Conservation (phyloP, 2,797 vertebrate genomes). For the Sebastes kiyomatsui region DNA sequence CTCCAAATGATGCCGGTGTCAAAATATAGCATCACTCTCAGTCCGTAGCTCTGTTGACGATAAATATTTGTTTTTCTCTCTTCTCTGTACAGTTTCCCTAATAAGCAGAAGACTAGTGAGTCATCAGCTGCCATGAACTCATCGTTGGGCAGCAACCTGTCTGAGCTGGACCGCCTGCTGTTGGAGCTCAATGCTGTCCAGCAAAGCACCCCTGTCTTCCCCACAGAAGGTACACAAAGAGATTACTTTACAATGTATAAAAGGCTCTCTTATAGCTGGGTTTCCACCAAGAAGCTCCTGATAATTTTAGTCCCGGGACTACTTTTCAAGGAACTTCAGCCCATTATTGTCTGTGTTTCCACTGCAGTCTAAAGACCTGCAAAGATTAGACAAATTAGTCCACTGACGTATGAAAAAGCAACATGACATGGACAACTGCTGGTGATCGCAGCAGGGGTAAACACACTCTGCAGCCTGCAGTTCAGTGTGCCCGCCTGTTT, state of each 20-base stretch:
- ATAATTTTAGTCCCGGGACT: no score
- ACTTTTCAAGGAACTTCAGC: no score
- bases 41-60: background rate
- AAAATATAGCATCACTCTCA: background rate
- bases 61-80: constrained; percentile 4
- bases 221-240: constrained; percentile 84
- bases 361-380: no score
- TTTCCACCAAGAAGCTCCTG: no score
- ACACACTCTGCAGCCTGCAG: no score
- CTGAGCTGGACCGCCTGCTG: constrained; percentile 95
- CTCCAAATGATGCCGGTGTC: background rate
- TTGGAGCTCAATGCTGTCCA: constrained; percentile 96
- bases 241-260: background rate
- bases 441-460: no score
- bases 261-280: background rate
- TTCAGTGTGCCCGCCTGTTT: no score
- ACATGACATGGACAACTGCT: no score
- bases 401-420: no score
- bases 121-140: constrained; percentile 90
- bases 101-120: constrained; percentile 92
- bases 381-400: no score
- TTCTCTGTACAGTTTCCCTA: constrained; percentile 89
- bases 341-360: no score
- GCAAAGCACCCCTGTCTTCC: constrained; percentile 85
- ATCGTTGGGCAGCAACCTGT: constrained; percentile 93